phyloP scores from a whole-genome alignment of 2,113 vertebrate genomes.

The Petrocephalus zakoni region DNA sequence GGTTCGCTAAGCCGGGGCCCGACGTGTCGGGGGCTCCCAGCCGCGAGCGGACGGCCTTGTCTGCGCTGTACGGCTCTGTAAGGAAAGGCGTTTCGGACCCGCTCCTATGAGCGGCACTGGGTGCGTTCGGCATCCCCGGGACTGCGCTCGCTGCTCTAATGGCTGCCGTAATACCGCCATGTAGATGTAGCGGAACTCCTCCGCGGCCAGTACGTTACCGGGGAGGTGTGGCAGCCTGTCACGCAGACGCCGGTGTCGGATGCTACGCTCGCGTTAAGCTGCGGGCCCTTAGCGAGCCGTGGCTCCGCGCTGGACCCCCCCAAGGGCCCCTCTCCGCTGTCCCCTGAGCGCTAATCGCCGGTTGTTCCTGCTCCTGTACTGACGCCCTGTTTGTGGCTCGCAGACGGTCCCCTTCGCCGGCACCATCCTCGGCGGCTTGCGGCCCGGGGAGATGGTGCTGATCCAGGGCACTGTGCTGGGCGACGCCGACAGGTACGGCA shows the following conservation, averaged over 20 bases:
- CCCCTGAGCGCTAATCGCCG: neutral
- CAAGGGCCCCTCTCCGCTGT: neutral
- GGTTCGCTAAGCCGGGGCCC: neutral
- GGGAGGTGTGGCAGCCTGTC: too few relatives aligned
- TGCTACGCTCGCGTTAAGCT: neutral
- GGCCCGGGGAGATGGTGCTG: conserved; percentile 73
- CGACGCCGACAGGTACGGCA: conserved; percentile 72
- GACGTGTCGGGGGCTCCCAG: neutral
- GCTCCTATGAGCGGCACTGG: too few relatives aligned
- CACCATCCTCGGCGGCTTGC: conserved; percentile 72
- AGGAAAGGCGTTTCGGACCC: too few relatives aligned
- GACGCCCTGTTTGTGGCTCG: neutral
- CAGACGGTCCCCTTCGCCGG: conserved; percentile 74
- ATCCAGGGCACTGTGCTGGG: conserved; percentile 70
- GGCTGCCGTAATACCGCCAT: too few relatives aligned
- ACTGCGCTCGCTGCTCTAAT: too few relatives aligned
- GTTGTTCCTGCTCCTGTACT: neutral
- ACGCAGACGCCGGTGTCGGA: too few relatives aligned
- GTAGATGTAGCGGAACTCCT: too few relatives aligned
- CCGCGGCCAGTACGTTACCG: too few relatives aligned
- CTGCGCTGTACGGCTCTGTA: too few relatives aligned
- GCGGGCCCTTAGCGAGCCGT: neutral
- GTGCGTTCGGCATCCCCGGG: too few relatives aligned
- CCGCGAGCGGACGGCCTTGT: neutral
- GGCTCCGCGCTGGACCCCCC: neutral